Percentiles rank a stretch among this genome's conserved stretches.
phyloP scores from a whole-genome alignment of 30 jellyfish, hydroid and myxozoan genomes.

The Cassiopea andromeda region DNA sequence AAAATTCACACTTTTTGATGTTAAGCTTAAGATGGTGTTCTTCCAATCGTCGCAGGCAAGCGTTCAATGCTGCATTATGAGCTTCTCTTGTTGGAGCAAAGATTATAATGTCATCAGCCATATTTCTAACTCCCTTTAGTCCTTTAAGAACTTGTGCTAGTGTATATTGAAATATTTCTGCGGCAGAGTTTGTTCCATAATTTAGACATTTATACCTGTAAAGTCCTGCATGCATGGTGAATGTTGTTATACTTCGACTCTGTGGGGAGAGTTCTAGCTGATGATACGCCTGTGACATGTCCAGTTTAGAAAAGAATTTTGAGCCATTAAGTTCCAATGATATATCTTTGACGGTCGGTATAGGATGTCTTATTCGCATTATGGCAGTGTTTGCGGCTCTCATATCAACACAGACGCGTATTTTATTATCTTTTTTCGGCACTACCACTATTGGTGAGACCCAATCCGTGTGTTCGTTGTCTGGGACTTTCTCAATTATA shows the following conservation, averaged over 20 bases:
- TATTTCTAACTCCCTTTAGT: too few relatives aligned
- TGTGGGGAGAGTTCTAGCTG: conserved; percentile 22
- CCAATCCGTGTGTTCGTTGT: conserved; percentile 51
- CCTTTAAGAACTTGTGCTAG: conserved; percentile 21
- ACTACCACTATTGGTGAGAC: conserved; percentile 30
- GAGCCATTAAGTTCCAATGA: conserved; percentile 50
- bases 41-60: conserved; percentile 5
- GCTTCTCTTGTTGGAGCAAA: conserved; percentile 56
- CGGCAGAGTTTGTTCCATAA: too few relatives aligned
- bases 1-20: conserved; percentile 19
- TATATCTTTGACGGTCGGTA: conserved; percentile 32
- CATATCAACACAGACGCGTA: conserved; percentile 41
- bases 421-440: conserved; percentile 20
- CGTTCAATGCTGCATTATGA: conserved; percentile 31
- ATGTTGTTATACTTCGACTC: too few relatives aligned
- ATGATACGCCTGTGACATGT: conserved; percentile 54
- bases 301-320: conserved; percentile 15
- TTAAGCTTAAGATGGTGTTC: conserved; percentile 22
- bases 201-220: conserved; percentile 17
- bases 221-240: conserved; percentile 15
- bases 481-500: conserved; percentile 55
- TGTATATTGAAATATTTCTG: conserved; percentile 39
- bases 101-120: conserved; percentile 55
- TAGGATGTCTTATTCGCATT: conserved; percentile 20
- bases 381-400: conserved; percentile 52